These are phyloP conservation scores for Halocynthia roretzi DNA, from an alignment of 23 tunicate species.

Conservation along the genomic window DNA sequence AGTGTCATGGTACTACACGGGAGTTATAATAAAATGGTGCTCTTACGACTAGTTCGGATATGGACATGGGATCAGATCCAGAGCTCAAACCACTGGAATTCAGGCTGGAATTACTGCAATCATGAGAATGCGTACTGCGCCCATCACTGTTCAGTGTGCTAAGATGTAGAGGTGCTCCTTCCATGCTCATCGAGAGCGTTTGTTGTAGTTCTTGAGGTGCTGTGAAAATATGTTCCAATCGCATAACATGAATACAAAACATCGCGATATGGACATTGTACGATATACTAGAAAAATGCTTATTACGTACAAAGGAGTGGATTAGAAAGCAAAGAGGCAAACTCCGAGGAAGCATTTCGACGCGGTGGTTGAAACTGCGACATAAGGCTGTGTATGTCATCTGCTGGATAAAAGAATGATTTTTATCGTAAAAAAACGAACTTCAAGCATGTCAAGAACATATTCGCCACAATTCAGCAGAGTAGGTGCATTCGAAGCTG, in stretches of 20 bases:
- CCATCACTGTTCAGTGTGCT: slow-evolving; percentile 61
- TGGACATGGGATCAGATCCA: slow-evolving; percentile 79
- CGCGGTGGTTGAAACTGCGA: slow-evolving; percentile 43
- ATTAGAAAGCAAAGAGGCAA: slow-evolving; percentile 1
- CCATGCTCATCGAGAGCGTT: slow-evolving; percentile 25
- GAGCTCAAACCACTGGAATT: slow-evolving; percentile 38
- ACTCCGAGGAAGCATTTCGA: slow-evolving; percentile 36
- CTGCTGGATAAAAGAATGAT: no score
- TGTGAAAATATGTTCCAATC: not conserved
- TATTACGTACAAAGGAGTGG: no score
- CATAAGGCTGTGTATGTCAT: slow-evolving; percentile 43
- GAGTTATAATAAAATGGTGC: not conserved
- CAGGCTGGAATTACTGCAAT: slow-evolving; percentile 37
- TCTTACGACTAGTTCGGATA: slow-evolving; percentile 71
- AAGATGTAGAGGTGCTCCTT: slow-evolving; percentile 24
- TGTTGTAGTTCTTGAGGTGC: slow-evolving; percentile 29
- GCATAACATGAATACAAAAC: no score
- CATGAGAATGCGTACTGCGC: slow-evolving; percentile 78
- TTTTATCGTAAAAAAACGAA: not conserved
- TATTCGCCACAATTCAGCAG: not conserved
- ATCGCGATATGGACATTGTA: no score
- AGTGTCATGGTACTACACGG: no score
- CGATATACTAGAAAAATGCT: no score
- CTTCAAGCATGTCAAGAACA: not conserved
- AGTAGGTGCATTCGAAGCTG: not conserved